Conservation (phyloP, 1,140 invertebrate species). For the Drosophila asahinai region DNA sequence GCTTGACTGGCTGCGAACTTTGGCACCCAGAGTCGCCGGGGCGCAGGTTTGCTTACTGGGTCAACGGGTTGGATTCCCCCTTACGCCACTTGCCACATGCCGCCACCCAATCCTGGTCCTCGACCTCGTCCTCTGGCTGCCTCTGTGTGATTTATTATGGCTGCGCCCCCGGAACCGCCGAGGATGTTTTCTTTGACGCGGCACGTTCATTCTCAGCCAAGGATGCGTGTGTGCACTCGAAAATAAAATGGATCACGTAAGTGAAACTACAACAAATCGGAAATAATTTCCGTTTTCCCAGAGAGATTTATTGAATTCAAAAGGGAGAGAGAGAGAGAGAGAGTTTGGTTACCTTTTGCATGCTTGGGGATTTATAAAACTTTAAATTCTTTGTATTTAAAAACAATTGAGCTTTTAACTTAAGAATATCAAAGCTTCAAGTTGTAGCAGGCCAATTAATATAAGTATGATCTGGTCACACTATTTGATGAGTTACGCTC, state of each 20-base stretch:
- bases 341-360: too few species aligned
- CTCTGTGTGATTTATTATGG: conserved; percentile 58
- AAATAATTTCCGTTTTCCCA: neutral
- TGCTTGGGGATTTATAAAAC: too few species aligned
- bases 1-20: conserved; percentile 64
- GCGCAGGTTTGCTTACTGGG: conserved; percentile 59
- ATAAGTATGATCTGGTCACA: too few species aligned
- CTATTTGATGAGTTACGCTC: too few species aligned
- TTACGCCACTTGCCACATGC: neutral
- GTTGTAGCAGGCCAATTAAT: too few species aligned
- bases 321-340: too few species aligned
- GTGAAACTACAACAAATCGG: conserved; percentile 5
- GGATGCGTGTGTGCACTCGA: conserved; percentile 23
- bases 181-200: conserved; percentile 64
- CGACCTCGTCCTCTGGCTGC: neutral
- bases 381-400: too few species aligned
- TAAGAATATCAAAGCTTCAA: too few species aligned
- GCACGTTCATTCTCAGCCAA: conserved; percentile 54
- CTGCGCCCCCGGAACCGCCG: conserved; percentile 19
- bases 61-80: conserved; percentile 49
- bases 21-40: conserved; percentile 22
- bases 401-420: too few species aligned
- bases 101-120: conserved; percentile 10
- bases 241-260: conserved; percentile 22
- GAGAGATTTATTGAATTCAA: neutral